Evolutionary conservation across 2,113 vertebrate species (phyloP).

Genomic region (Rhea americana): DNA sequence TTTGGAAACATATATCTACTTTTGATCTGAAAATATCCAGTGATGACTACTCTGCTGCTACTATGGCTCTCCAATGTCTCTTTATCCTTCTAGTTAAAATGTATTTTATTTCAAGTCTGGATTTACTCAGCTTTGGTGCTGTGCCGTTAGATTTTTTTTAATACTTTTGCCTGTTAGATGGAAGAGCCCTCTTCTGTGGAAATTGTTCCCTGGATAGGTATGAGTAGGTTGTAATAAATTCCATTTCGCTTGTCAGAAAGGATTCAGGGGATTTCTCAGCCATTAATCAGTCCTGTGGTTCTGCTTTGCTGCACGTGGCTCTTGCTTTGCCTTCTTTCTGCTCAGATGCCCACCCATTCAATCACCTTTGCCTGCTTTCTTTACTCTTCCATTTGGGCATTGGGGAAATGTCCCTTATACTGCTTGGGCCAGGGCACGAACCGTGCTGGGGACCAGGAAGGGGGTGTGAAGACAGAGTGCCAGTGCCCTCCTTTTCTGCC

Average conservation of each 20-base stretch:
- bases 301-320: not conserved
- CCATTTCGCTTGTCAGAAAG: no score
- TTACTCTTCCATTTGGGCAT: not conserved
- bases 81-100: not conserved
- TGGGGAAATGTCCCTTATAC: not conserved
- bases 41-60: not conserved
- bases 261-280: not conserved
- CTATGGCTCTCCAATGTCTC: not conserved
- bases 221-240: not conserved
- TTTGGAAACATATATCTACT: not conserved
- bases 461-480: no score
- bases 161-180: not conserved
- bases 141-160: not conserved
- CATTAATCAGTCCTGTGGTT: not conserved
- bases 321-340: not conserved
- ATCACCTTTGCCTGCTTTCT: not conserved
- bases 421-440: not conserved
- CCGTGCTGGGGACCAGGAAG: no score
- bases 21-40: not conserved
- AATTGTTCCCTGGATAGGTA: not conserved
- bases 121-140: not conserved
- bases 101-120: not conserved
- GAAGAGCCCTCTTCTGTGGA: not conserved
- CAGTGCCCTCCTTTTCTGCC: no score
- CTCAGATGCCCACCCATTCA: not conserved